A percentile compares a stretch with the other conserved stretches of the same genome.
phyloP scores from a whole-genome alignment of 2,113 vertebrate species.

The Aphyosemion australe region DNA sequence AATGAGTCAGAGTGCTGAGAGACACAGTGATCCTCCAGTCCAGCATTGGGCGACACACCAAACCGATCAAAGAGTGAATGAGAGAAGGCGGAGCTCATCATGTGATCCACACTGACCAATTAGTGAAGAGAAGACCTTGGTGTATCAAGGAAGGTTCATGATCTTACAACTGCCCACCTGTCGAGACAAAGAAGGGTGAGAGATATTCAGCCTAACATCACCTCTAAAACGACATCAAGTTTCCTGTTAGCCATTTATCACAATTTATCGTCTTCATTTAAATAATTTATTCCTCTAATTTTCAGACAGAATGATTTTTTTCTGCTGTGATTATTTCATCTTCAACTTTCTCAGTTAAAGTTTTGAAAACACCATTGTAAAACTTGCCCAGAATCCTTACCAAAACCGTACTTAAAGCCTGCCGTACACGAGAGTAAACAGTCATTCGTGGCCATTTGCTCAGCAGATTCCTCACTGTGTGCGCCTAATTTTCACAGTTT shows the following conservation, averaged over 20 bases:
- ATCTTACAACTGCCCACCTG: background rate
- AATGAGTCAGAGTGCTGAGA: conserved; percentile 53
- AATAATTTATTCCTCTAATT: too few species aligned
- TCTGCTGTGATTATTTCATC: background rate
- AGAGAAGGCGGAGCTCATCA: conserved; percentile 67
- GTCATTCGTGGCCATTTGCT: too few species aligned
- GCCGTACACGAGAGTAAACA: too few species aligned
- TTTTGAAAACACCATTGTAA: background rate
- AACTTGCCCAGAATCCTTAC: too few species aligned
- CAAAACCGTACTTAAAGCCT: too few species aligned
- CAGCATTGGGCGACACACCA: conserved; percentile 58
- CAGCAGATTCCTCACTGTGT: too few species aligned
- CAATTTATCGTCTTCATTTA: too few species aligned
- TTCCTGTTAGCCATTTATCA: too few species aligned
- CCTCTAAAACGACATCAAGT: too few species aligned
- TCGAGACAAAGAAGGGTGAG: background rate
- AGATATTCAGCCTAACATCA: too few species aligned
- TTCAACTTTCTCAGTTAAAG: background rate
- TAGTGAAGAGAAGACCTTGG: conserved; percentile 1
- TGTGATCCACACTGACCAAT: conserved; percentile 11
- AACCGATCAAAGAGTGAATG: conserved; percentile 67
- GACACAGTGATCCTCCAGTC: conserved; percentile 44
- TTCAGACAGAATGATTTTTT: too few species aligned
- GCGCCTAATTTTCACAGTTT: too few species aligned
- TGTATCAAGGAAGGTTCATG: background rate